Conservation (phyloP, 2,797 vertebrate genomes). For the Clarias fuscus region DNA sequence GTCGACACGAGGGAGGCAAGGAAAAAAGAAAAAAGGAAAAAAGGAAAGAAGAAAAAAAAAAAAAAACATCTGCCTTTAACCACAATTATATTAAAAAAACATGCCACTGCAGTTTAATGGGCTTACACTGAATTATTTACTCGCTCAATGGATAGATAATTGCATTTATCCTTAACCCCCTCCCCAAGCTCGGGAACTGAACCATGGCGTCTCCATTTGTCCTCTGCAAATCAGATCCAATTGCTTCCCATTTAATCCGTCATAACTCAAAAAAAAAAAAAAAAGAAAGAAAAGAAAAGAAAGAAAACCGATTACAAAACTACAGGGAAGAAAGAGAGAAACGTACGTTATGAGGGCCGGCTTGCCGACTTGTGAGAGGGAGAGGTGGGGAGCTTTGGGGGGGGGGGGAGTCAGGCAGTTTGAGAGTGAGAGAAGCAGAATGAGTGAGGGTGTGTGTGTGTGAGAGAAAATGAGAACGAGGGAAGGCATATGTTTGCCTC, state of each 20-base stretch:
- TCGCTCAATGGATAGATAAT: conserved; percentile 38
- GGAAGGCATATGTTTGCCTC: conserved; percentile 62
- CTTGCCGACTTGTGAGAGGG: neutral
- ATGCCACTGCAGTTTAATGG: conserved; percentile 16
- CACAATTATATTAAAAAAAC: conserved; percentile 16
- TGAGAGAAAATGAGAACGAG: conserved; percentile 51
- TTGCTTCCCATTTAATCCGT: conserved; percentile 31
- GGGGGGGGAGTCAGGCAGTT: neutral
- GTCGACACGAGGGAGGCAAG: neutral
- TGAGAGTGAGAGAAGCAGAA: neutral
- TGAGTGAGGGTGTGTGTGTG: conserved; percentile 28
- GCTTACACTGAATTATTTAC: conserved; percentile 43
- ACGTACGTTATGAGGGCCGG: neutral
- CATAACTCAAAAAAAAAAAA: conserved; percentile 28
- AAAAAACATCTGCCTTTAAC: conserved; percentile 17
- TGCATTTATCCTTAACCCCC: conserved; percentile 39
- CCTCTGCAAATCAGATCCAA: conserved; percentile 31
- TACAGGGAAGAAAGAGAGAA: conserved; percentile 10
- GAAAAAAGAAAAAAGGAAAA: neutral
- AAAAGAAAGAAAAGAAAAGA: conserved; percentile 6
- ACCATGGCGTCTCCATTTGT: conserved; percentile 31
- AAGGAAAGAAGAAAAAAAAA: neutral
- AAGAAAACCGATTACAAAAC: neutral
- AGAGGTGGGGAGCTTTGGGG: neutral
- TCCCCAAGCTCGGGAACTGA: conserved; percentile 27